These are phyloP conservation scores for Eulemur rubriventer DNA, from an alignment of 2,797 vertebrate species.

Conservation along the genomic window DNA sequence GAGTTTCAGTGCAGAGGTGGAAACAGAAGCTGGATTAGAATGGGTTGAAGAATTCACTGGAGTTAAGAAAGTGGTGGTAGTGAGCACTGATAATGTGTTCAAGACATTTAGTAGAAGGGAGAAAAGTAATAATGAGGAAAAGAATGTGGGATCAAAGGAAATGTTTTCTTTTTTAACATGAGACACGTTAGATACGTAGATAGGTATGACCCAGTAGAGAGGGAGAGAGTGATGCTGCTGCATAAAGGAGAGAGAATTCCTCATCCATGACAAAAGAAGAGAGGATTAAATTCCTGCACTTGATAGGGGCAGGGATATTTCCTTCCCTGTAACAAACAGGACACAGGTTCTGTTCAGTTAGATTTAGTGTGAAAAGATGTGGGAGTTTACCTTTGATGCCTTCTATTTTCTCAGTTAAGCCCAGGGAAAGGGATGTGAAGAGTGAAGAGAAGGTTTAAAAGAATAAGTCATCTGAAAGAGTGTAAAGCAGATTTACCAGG, in stretches of 20 bases:
- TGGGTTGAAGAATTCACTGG: background rate
- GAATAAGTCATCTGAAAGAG: background rate
- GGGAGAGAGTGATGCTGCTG: background rate
- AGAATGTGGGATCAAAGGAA: background rate
- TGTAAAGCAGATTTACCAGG: slow-evolving; percentile 48
- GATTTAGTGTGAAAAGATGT: background rate
- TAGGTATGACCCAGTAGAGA: background rate
- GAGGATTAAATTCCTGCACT: background rate
- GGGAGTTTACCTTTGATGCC: background rate
- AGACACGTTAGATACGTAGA: background rate
- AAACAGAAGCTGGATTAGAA: background rate
- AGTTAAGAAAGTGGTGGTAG: background rate
- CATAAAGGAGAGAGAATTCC: background rate
- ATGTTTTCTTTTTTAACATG: background rate
- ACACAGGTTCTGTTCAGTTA: background rate
- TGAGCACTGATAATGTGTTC: background rate
- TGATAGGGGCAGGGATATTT: background rate
- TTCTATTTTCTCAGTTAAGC: slow-evolving; percentile 32
- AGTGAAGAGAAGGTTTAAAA: background rate
- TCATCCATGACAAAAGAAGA: background rate
- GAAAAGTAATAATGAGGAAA: background rate
- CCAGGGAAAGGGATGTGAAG: background rate
- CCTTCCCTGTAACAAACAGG: background rate
- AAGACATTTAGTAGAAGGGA: background rate
- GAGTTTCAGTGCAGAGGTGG: background rate